Percentiles rank a stretch among this genome's conserved stretches.
Conservation (phyloP, 2,888 invertebrate species). For the Conomelus anceps region DNA sequence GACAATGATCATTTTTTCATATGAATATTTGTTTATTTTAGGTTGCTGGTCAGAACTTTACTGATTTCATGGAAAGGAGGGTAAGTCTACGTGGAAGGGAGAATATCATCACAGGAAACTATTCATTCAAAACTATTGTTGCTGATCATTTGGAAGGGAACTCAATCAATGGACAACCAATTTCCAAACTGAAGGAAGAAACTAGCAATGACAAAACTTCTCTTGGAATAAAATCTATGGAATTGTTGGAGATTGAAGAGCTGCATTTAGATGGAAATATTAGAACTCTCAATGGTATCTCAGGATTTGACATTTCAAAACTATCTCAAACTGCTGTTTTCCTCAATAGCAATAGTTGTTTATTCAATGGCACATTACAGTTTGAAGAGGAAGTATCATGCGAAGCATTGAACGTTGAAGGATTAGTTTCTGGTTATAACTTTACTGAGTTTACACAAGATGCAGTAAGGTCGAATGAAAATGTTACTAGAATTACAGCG, state of each 20-base stretch:
- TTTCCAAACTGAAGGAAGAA: neutral
- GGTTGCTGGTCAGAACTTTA: neutral
- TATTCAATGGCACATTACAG: neutral
- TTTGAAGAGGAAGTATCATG: neutral
- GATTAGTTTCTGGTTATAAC: neutral
- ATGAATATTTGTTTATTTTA: neutral
- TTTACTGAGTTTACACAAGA: neutral
- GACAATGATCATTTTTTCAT: neutral
- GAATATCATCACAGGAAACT: neutral
- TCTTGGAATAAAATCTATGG: neutral
- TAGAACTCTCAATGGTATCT: neutral
- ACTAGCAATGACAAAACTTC: neutral
- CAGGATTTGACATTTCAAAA: neutral
- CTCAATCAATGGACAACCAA: neutral
- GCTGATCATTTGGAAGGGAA: neutral
- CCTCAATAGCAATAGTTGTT: neutral
- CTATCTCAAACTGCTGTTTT: neutral
- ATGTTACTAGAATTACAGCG: neutral
- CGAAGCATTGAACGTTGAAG: neutral
- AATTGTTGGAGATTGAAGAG: neutral
- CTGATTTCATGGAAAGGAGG: neutral
- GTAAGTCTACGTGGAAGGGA: neutral
- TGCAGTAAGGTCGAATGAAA: neutral
- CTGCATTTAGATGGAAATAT: neutral
- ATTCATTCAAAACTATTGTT: neutral